Percentiles rank a stretch among this genome's conserved stretches.
Conservation (phyloP, 2,888 invertebrate genomes). For the Rosalia funebris region DNA sequence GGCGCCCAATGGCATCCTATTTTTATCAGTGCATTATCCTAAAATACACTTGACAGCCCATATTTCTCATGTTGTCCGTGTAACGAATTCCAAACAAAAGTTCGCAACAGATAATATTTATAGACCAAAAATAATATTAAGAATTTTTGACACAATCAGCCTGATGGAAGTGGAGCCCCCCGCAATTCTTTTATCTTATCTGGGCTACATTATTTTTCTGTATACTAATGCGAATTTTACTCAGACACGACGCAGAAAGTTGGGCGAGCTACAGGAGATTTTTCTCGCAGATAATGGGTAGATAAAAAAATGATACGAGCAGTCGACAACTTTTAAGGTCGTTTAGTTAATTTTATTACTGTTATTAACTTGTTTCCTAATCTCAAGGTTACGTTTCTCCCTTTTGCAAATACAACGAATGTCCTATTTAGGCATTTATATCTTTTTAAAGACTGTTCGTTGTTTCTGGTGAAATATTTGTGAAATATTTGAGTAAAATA, state of each 20-base stretch:
- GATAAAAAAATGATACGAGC: not conserved
- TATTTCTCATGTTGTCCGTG: not conserved
- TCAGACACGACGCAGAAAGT: not conserved
- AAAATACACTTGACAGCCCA: not conserved
- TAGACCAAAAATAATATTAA: constrained; percentile 6
- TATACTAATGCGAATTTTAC: not conserved
- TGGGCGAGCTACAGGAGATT: not conserved
- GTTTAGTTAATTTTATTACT: not conserved
- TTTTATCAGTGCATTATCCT: not conserved
- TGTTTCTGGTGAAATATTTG: no score
- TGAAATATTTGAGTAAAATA: no score
- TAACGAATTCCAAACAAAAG: not conserved
- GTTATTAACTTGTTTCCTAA: no score
- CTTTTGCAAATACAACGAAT: no score
- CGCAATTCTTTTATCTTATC: constrained; percentile 20
- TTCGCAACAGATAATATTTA: not conserved
- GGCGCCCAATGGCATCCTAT: not conserved
- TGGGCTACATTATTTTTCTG: not conserved
- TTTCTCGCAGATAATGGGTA: not conserved
- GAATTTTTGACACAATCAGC: constrained; percentile 18
- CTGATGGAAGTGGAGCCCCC: not conserved
- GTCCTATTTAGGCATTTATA: no score
- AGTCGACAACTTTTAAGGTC: not conserved
- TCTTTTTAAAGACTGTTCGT: no score
- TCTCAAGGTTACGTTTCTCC: no score